These are phyloP conservation scores for Shinisaurus crocodilurus DNA, from an alignment of 2,113 vertebrate species.

Conservation along the genomic window DNA sequence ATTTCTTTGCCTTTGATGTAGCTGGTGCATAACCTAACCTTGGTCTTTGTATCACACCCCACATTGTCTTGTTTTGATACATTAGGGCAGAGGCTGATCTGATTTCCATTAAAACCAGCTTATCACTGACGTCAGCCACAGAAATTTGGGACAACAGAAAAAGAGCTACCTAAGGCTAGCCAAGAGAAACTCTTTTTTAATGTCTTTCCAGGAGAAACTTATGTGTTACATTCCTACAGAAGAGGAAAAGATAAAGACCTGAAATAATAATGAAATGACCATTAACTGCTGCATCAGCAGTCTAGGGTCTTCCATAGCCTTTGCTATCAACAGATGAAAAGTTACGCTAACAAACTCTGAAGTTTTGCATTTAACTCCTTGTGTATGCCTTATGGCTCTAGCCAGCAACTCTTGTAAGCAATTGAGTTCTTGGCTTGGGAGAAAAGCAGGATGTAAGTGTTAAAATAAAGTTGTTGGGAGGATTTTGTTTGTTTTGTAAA, in stretches of 20 bases:
- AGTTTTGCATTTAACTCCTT: constrained; percentile 45
- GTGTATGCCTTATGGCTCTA: constrained; percentile 21
- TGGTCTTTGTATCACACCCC: constrained; percentile 61
- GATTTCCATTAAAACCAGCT: constrained; percentile 59
- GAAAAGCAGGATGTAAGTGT: neutral
- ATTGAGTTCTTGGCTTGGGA: neutral
- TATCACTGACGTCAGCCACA: constrained; percentile 51
- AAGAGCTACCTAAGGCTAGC: constrained; percentile 61
- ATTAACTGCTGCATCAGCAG: constrained; percentile 75
- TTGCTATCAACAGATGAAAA: constrained; percentile 69
- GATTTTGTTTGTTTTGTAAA: no score
- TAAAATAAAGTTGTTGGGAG: neutral
- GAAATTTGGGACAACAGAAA: constrained; percentile 59
- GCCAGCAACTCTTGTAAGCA: neutral
- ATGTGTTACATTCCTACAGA: constrained; percentile 75
- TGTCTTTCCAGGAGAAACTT: constrained; percentile 61
- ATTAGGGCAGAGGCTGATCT: constrained; percentile 24
- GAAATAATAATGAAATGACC: constrained; percentile 79
- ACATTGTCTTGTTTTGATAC: constrained; percentile 49
- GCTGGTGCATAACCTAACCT: constrained; percentile 44
- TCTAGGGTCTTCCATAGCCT: constrained; percentile 62
- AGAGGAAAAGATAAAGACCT: constrained; percentile 83
- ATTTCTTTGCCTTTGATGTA: constrained; percentile 60
- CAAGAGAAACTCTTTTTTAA: constrained; percentile 60
- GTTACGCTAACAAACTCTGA: constrained; percentile 51